A percentile compares a stretch with the other conserved stretches of the same genome.
Evolutionary conservation across 2,888 invertebrate species (phyloP).

Genomic region (Villa cingulata): DNA sequence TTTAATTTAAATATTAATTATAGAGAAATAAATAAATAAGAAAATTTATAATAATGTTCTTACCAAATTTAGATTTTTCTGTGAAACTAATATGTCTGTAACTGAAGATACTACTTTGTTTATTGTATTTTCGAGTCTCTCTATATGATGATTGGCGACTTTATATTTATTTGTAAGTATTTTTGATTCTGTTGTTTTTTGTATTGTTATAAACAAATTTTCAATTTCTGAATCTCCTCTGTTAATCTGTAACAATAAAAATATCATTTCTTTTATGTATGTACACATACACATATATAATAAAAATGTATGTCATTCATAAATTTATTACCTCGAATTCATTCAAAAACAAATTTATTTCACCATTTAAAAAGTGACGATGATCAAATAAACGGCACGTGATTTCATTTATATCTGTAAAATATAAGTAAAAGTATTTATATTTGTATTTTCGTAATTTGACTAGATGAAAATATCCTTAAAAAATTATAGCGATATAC

Average conservation of each 20-base stretch:
- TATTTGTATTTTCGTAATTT: no score
- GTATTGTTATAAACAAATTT: constrained; percentile 59
- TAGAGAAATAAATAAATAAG: background rate
- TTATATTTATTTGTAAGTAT: constrained; percentile 58
- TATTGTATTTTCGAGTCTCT: constrained; percentile 49
- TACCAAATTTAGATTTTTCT: constrained; percentile 44
- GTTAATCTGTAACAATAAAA: no score
- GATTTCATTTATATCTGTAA: constrained; percentile 73
- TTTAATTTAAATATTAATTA: background rate
- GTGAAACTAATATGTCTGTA: constrained; percentile 46
- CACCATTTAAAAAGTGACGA: constrained; percentile 70
- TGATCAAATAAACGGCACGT: constrained; percentile 80
- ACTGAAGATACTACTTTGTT: constrained; percentile 50
- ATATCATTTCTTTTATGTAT: no score
- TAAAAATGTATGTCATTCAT: no score
- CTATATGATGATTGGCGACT: constrained; percentile 45
- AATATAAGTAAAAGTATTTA: no score
- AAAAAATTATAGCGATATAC: no score
- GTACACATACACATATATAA: no score
- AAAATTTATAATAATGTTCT: constrained; percentile 13
- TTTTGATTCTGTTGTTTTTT: constrained; percentile 62
- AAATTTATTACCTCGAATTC: constrained; percentile 63
- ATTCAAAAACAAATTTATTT: constrained; percentile 66
- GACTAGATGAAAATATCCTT: no score
- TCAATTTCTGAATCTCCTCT: constrained; percentile 68